Conservation (phyloP, 2,113 vertebrate genomes). For the Hymenochirus boettgeri region DNA sequence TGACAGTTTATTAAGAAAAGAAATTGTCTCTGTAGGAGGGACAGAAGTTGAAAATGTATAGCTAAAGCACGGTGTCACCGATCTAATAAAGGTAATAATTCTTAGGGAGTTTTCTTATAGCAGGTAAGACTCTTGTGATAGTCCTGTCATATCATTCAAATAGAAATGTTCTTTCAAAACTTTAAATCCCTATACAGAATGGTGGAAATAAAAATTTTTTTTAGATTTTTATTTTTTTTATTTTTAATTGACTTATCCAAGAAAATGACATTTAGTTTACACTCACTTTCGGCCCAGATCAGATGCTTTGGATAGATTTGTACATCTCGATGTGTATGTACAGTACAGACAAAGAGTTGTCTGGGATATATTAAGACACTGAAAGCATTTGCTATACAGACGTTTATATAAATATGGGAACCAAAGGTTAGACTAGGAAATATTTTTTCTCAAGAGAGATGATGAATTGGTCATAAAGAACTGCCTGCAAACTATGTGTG, state of each 20-base stretch:
- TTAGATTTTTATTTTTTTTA: constrained; percentile 56
- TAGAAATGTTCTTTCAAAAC: constrained; percentile 78
- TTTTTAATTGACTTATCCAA: constrained; percentile 43
- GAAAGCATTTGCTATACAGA: background rate
- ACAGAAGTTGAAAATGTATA: constrained; percentile 87
- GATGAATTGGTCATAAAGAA: constrained; percentile 23
- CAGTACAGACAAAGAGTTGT: background rate
- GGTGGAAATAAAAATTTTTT: constrained; percentile 3
- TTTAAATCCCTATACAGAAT: constrained; percentile 66
- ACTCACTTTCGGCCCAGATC: too few relatives aligned
- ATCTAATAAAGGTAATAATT: constrained; percentile 97
- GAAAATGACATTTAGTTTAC: too few relatives aligned
- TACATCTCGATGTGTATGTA: too few relatives aligned
- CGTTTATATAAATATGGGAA: constrained; percentile 28
- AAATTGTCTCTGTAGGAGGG: constrained; percentile 98
- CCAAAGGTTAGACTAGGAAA: constrained; percentile 26
- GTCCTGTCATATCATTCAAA: constrained; percentile 77
- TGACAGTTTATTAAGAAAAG: constrained; percentile 99
- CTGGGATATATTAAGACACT: constrained; percentile 13
- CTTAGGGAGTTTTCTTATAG: constrained; percentile 78
- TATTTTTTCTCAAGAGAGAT: constrained; percentile 25
- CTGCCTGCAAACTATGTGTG: background rate
- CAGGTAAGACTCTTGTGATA: constrained; percentile 77
- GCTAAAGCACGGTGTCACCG: constrained; percentile 83
- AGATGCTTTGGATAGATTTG: constrained; percentile 16